Evolutionary conservation across 2,113 vertebrate genomes (phyloP), one percentile per base, ranked within the genome.

Genomic region (Pavo muticus): DNA sequence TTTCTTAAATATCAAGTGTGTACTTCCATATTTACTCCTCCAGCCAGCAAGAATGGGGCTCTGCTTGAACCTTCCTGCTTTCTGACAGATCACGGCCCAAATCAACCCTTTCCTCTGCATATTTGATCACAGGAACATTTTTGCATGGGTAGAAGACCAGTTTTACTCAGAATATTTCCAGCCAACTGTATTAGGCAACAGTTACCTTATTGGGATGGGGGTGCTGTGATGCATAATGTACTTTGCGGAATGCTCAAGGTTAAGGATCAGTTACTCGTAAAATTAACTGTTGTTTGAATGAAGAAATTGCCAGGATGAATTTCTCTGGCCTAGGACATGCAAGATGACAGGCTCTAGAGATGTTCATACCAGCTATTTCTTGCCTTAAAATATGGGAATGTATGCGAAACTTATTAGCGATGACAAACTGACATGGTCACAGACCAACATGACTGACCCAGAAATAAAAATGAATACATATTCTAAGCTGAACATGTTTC

Each of bases 201-300:
- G 21, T 72, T 87, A 29, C 47, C 35, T 57, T 65, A 32, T 5
- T 56, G 61, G 15, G 57, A 81, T 71, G 27, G 35, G 40, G 8
- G 27, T 60, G 25, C 7, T 42, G 30, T 0, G 1, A 32, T 50
- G 7, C 3, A 1, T 30, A n/a, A 85, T 14, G 68, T 70, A n/a
- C 50, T 60, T 32, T 72, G 29, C 44, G 82, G 47, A 89, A 88
- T 20, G 21, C 35, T 87, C 14, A 7, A 72, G 48, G 57, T 85
- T 82, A 67, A 73, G 76, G 44, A 19, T 52, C 47, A 69, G 32
- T 50, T 63, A 65, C 37, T 87, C 0, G 3, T 50, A 1, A 1
- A 52, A 54, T n/a, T n/a, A 6, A 8, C 30, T 65, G 35, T 2
- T 72, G 16, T 11, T 1, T n/a, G 16, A 27, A 19, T 40, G 60